Evolutionary conservation across 2,113 vertebrate genomes (phyloP).

Genomic region (Myiagra hebetior): DNA sequence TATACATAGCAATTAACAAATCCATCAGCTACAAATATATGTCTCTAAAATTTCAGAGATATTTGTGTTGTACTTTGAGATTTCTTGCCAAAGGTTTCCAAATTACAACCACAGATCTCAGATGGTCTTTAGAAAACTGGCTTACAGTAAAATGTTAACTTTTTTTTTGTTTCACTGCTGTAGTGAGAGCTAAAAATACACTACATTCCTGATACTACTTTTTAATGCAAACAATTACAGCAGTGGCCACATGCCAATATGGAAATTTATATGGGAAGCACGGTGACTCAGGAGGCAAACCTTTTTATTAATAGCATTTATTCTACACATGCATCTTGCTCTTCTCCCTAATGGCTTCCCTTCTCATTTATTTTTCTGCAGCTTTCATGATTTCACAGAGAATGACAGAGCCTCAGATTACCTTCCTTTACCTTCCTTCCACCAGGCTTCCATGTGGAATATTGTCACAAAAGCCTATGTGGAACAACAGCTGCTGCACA

Average conservation of each 20-base stretch:
- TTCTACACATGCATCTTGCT: slow-evolving; percentile 5
- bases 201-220: not conserved
- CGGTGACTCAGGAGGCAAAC: not conserved
- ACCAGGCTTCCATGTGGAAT: fast-evolving
- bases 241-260: not conserved
- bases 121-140: not conserved
- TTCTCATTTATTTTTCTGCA: not conserved
- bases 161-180: not conserved
- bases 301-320: slow-evolving; percentile 15
- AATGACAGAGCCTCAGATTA: not conserved
- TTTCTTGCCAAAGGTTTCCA: not conserved
- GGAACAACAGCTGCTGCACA: not conserved
- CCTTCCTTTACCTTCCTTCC: not conserved
- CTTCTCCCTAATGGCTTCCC: not conserved
- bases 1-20: not conserved
- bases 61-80: not conserved
- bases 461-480: not conserved
- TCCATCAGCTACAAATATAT: not conserved
- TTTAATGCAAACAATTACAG: not conserved
- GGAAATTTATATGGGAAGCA: slow-evolving; percentile 1
- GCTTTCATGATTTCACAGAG: not conserved
- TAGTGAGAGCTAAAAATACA: not conserved
- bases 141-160: not conserved
- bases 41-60: not conserved
- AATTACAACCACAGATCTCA: not conserved